Conservation (phyloP, 35 echinoderm and acorn worm genomes). For the Patiria miniata region DNA sequence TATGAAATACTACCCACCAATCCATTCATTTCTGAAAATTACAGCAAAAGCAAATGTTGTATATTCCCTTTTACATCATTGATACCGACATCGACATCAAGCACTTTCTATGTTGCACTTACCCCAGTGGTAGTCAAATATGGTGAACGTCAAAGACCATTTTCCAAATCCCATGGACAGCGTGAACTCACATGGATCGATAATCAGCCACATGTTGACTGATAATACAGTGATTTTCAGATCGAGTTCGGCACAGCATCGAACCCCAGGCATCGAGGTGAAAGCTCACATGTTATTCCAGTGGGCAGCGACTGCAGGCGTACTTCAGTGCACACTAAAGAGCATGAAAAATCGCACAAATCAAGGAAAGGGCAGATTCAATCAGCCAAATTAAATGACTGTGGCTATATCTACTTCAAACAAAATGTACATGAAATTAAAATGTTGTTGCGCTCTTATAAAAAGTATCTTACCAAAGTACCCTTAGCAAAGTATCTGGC, state of each 20-base stretch:
- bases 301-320: neutral
- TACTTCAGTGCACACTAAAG: neutral
- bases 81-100: neutral
- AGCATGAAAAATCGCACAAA: neutral
- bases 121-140: slow-evolving; percentile 47
- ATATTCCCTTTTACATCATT: neutral
- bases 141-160: slow-evolving; percentile 12
- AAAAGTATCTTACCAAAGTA: no score
- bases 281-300: slow-evolving; percentile 16
- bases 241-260: slow-evolving; percentile 35
- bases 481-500: no score
- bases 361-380: neutral
- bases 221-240: neutral
- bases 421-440: neutral
- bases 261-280: slow-evolving; percentile 15
- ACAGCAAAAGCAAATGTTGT: no score
- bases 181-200: slow-evolving; percentile 25
- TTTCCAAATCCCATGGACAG: slow-evolving; percentile 20
- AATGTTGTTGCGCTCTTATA: neutral
- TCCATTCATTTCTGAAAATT: no score
- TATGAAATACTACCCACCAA: no score
- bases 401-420: neutral
- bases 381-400: neutral
- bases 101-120: neutral
- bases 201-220: neutral